Conservation (phyloP, 1,140 invertebrate species). For the Orussus abietinus region DNA sequence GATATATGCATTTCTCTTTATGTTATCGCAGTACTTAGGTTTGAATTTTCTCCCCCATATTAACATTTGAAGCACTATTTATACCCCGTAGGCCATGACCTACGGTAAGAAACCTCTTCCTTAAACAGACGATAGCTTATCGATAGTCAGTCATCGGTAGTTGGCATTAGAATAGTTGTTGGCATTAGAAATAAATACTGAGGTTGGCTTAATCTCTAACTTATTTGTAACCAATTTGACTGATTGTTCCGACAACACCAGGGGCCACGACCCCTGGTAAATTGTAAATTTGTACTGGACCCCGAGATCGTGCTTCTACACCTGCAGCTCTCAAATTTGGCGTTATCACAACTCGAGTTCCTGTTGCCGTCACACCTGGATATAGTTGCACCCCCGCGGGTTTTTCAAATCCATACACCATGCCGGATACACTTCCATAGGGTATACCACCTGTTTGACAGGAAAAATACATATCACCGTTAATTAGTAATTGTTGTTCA, state of each 20-base stretch:
- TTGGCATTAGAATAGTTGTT: not conserved
- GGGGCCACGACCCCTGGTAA: conserved; percentile 27
- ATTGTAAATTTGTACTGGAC: conserved; percentile 33
- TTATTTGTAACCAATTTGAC: conserved; percentile 28
- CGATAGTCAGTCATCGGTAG: not conserved
- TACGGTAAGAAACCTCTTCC: conserved; percentile 1
- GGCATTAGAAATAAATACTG: conserved; percentile 3
- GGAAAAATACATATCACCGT: too few species aligned
- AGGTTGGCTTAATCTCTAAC: not conserved
- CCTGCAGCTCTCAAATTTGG: conserved; percentile 26
- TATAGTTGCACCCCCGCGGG: conserved; percentile 5
- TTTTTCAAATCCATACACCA: conserved; percentile 27
- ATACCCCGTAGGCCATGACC: too few species aligned
- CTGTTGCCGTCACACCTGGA: not conserved
- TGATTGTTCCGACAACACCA: conserved; percentile 28
- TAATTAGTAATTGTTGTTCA: too few species aligned
- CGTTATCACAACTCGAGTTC: conserved; percentile 16
- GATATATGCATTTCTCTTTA: too few species aligned
- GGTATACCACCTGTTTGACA: conserved; percentile 49
- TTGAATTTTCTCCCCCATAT: too few species aligned
- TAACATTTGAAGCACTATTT: conserved; percentile 13
- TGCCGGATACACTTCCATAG: conserved; percentile 43
- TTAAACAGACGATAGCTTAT: not conserved
- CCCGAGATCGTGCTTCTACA: conserved; percentile 11
- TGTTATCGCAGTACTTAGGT: too few species aligned